Evolutionary conservation across 2,113 vertebrate genomes (phyloP), one percentile per base, ranked within the genome.

Genomic region (Glaucomys volans): DNA sequence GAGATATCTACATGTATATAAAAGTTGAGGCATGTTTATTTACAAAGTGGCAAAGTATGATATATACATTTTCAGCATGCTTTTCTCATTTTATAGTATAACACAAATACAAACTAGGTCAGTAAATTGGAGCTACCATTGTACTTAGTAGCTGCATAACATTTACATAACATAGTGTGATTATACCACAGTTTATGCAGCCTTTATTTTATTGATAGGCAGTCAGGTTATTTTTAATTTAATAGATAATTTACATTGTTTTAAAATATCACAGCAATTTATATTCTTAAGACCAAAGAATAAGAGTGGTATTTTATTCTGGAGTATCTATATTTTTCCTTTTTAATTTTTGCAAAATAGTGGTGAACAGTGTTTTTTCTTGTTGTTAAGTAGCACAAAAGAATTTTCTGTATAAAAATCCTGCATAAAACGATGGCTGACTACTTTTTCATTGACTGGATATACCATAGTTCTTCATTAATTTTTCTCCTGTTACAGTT

Each of bases 161-260:
- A 57, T 64, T 54, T 85, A n/a, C n/a, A n/a, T n/a, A n/a, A n/a
- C 4, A 64, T 62, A 62, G 62, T 54, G 69, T 37, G 54, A 12
- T 69, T 94, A 1, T 85, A 67, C 4, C 14, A 50, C 16, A 59
- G 16, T 72, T 93, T 84, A 40, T 67, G 35, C 47, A 79, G 2
- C 40, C 14, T 9, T 88, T 83, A n/a, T 87, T 89, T 77, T 87
- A 13, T 93, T 66, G 14, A 24, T 93, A 32, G 50, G 28, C 66
- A 71, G 62, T 93, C 62, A 90, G 18, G 24, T 93, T 84, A 40
- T 91, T 95, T 74, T 83, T 77, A 88, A 12, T 32, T 95, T 90
- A 44, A 82, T 5, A 87, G 47, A 35, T 72, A 67, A 62, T 96
- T 97, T n/a, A 69, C 13, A 88, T 69, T n/a, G 26, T 37, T 80